Percentiles rank a stretch among this genome's conserved stretches.
These are phyloP conservation scores for Triplophysa tibetana DNA, from an alignment of 2,113 vertebrate genomes.

Conservation along the genomic window DNA sequence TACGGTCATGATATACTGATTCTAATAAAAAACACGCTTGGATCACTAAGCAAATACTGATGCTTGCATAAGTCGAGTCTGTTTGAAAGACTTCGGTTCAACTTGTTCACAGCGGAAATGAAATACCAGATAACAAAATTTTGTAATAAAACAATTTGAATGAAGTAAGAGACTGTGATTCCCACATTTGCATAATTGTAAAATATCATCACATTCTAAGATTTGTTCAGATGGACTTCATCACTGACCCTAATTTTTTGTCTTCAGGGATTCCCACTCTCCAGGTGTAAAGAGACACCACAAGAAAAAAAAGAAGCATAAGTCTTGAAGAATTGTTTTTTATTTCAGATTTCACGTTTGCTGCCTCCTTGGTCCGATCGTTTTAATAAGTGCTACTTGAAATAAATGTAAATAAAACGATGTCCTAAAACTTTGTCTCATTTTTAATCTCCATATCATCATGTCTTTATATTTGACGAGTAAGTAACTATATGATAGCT, in stretches of 20 bases:
- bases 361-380: neutral
- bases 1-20: constrained; percentile 13
- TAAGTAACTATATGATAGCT: neutral
- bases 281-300: constrained; percentile 75
- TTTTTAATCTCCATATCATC: neutral
- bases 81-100: no score
- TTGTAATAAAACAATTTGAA: no score
- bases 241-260: neutral
- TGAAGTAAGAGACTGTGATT: no score
- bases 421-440: no score
- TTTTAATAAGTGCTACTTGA: neutral
- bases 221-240: no score
- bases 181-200: no score
- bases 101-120: no score
- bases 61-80: no score
- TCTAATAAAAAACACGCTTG: neutral
- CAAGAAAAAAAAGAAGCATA: constrained; percentile 78
- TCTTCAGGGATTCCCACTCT: constrained; percentile 76
- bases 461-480: neutral
- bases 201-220: no score
- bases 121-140: no score
- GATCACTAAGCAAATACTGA: no score
- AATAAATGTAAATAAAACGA: neutral
- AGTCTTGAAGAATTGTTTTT: constrained; percentile 28
- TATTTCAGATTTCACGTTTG: neutral